phyloP scores from a whole-genome alignment of 2,888 invertebrate genomes.

The Yponomeuta sedellus region DNA sequence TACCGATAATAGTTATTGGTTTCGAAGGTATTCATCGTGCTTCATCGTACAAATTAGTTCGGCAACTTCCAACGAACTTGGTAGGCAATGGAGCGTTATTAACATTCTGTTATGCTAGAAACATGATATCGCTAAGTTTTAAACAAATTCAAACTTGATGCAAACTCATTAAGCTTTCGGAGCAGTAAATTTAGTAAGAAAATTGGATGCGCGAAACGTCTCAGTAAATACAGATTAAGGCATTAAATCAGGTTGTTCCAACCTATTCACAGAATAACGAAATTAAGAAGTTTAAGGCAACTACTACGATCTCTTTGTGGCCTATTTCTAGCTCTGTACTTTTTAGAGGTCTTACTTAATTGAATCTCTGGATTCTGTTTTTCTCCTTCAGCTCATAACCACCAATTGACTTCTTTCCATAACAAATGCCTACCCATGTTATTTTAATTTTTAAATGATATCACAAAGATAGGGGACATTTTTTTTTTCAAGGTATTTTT shows the following conservation, averaged over 20 bases:
- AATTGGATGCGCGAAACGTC: constrained; percentile 54
- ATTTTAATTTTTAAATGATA: too few species aligned
- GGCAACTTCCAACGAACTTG: neutral
- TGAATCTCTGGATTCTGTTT: neutral
- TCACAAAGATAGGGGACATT: too few species aligned
- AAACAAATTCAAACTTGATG: constrained; percentile 35
- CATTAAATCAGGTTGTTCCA: constrained; percentile 64
- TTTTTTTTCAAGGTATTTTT: too few species aligned
- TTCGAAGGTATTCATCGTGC: neutral
- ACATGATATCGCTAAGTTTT: constrained; percentile 11
- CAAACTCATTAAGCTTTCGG: constrained; percentile 52
- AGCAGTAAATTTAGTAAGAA: constrained; percentile 61
- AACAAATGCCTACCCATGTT: too few species aligned
- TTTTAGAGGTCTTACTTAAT: neutral
- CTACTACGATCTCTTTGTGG: neutral
- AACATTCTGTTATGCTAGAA: constrained; percentile 6
- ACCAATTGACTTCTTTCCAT: too few species aligned
- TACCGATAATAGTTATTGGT: neutral
- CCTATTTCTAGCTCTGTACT: neutral
- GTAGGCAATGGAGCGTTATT: neutral
- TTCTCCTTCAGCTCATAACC: neutral
- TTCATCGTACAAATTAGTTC: neutral
- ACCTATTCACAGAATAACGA: constrained; percentile 31
- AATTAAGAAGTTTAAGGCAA: neutral
- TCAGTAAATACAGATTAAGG: constrained; percentile 70